phyloP scores from a whole-genome alignment of 2,113 vertebrate genomes.

The Panurus biarmicus region DNA sequence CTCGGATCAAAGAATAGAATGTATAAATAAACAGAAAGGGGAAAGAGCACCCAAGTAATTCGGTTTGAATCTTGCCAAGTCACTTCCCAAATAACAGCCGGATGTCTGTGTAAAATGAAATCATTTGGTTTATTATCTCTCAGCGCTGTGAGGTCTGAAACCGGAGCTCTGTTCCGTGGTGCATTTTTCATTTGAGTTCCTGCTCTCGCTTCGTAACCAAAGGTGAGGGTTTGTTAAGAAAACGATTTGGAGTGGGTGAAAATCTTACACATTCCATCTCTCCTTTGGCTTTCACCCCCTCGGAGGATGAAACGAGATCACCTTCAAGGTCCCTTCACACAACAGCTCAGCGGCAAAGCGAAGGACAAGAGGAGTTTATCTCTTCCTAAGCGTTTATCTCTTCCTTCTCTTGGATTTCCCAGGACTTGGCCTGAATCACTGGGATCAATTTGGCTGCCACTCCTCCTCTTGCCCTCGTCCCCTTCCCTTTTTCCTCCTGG shows the following conservation, averaged over 20 bases:
- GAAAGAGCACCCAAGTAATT: background rate
- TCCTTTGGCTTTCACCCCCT: background rate
- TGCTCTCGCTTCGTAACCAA: background rate
- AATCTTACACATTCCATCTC: accelerated
- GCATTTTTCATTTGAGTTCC: background rate
- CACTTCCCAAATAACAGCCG: background rate
- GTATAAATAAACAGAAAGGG: background rate
- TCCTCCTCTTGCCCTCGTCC: background rate
- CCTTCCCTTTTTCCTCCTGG: background rate
- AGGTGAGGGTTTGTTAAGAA: background rate
- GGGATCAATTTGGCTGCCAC: accelerated
- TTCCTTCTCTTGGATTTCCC: background rate
- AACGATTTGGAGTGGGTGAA: accelerated
- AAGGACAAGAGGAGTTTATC: accelerated
- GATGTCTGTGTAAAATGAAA: background rate
- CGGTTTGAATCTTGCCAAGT: background rate
- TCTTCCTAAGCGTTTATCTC: background rate
- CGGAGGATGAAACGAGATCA: background rate
- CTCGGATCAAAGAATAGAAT: background rate
- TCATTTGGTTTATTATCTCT: background rate
- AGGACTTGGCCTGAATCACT: background rate
- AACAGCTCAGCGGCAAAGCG: background rate
- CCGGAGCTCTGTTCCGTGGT: accelerated
- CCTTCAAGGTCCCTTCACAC: background rate
- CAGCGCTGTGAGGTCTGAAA: background rate